Base-by-base conservation (phyloP, 1,140 invertebrate species). In the Eueides isabella region DNA sequence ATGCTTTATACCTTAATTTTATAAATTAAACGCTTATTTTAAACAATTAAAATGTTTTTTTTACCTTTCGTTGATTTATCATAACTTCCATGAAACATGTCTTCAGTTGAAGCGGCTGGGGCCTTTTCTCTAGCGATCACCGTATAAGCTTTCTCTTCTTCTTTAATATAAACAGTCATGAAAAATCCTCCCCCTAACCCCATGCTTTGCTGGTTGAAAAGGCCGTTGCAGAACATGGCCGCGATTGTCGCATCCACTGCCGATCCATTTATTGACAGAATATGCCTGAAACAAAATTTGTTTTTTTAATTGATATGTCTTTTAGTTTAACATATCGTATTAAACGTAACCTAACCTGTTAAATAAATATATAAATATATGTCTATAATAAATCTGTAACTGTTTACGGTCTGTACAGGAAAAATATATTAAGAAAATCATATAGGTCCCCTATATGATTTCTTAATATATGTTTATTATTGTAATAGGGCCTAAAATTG, bases 211-310 rank as follows among this genome's bases (percentile, higher is more conserved):
- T 96, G 94, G 83, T 98, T 97, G 14, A 97, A 94, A 0, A 98
- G 94, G 0, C 98, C 97, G 80, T 97, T 96, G 94, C 98, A 99
- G 72, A 99, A 96, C 82, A 98, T 93, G 0, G 97, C 92, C 0
- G 97, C 96, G 28, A 99, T 95, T 0, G 97, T 95, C 1, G 97
- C 97, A 89, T 99, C 98, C 16, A 98, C 96, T 0, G 97, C 98
- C 77, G 96, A 97, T 1, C 98, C 98, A 86, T 97, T 97, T 70
- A 94, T 92, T 23, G 95, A 80, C 1, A 99, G 88, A 3, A 98
- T 96, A 19, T 96, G 92, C 80, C 97, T 98, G 83, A 23, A 84
- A 26, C 26, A 38, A 61, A 48, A 11, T 19, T 31, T 38, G 11
- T 30, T 63, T 16, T 19, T 44, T 31, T 31, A 31, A 31, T 31